Evolutionary conservation across 2,113 vertebrate species (phyloP).

Genomic region (Osmerus eperlanus): DNA sequence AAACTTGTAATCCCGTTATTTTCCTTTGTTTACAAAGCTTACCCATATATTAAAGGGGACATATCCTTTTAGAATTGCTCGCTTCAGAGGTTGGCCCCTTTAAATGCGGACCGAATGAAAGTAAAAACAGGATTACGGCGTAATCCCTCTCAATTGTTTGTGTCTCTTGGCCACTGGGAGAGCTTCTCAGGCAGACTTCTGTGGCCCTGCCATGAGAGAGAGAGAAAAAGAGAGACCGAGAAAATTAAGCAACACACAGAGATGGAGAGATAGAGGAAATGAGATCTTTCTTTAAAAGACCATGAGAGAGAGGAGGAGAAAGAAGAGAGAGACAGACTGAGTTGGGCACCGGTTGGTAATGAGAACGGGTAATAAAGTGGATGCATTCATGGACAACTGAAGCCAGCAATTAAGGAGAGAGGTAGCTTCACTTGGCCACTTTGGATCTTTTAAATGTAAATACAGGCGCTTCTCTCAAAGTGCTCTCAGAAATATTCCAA

Average conservation of each 20-base stretch:
- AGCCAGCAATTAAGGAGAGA: slow-evolving; percentile 75
- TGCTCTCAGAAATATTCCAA: slow-evolving; percentile 67
- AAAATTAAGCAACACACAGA: neutral
- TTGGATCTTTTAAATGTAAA: slow-evolving; percentile 80
- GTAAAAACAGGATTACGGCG: slow-evolving; percentile 73
- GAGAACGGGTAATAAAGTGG: slow-evolving; percentile 62
- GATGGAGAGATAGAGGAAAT: no score
- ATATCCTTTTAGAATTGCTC: slow-evolving; percentile 56
- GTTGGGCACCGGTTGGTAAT: slow-evolving; percentile 43
- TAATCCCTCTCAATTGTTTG: slow-evolving; percentile 74
- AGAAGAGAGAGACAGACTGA: slow-evolving; percentile 24
- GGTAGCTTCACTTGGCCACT: slow-evolving; percentile 70
- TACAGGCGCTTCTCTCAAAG: slow-evolving; percentile 68
- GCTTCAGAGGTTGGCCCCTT: slow-evolving; percentile 56
- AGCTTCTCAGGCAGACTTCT: slow-evolving; percentile 48
- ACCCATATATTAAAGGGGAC: slow-evolving; percentile 49
- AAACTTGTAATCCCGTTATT: slow-evolving; percentile 56
- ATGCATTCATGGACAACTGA: slow-evolving; percentile 75
- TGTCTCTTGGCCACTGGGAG: slow-evolving; percentile 68
- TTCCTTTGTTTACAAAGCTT: slow-evolving; percentile 57
- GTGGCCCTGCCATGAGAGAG: slow-evolving; percentile 49
- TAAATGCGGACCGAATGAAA: slow-evolving; percentile 70
- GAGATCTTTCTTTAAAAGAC: no score
- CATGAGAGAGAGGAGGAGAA: slow-evolving; percentile 1
- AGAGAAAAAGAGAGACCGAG: neutral